phyloP scores from a whole-genome alignment of 2,113 vertebrate genomes.

The Rhizomys pruinosus region DNA sequence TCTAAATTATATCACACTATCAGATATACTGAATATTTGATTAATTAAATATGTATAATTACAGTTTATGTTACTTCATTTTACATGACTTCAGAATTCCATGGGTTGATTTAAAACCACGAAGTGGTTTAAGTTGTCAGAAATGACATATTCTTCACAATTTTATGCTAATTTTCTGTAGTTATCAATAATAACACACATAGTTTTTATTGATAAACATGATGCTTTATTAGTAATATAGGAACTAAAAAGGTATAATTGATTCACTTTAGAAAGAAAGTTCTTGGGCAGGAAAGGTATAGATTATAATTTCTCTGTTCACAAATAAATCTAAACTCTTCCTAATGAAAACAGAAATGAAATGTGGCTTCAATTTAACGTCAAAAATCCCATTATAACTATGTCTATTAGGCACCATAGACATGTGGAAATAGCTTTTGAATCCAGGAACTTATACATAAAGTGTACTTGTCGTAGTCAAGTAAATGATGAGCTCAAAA shows the following conservation, averaged over 20 bases:
- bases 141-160: constrained; percentile 22
- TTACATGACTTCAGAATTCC: constrained; percentile 30
- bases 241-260: background rate
- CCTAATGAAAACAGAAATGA: constrained; percentile 72
- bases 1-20: background rate
- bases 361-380: constrained; percentile 80
- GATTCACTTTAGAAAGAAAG: constrained; percentile 58
- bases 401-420: constrained; percentile 32
- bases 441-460: constrained; percentile 14
- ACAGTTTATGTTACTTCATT: background rate
- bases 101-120: constrained; percentile 4
- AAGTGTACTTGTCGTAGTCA: constrained; percentile 30
- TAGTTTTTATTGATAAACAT: constrained; percentile 27
- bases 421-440: constrained; percentile 57
- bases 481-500: constrained; percentile 42
- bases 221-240: constrained; percentile 31
- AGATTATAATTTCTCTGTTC: constrained; percentile 79
- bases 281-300: background rate
- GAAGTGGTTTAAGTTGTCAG: constrained; percentile 18
- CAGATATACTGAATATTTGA: background rate
- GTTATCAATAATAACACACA: background rate
- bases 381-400: constrained; percentile 37
- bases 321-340: constrained; percentile 73
- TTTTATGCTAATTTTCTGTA: background rate
- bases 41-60: background rate